Evolutionary conservation across 2,797 vertebrate species (phyloP), one percentile per base, ranked within the genome.

Genomic region (Menidia menidia): DNA sequence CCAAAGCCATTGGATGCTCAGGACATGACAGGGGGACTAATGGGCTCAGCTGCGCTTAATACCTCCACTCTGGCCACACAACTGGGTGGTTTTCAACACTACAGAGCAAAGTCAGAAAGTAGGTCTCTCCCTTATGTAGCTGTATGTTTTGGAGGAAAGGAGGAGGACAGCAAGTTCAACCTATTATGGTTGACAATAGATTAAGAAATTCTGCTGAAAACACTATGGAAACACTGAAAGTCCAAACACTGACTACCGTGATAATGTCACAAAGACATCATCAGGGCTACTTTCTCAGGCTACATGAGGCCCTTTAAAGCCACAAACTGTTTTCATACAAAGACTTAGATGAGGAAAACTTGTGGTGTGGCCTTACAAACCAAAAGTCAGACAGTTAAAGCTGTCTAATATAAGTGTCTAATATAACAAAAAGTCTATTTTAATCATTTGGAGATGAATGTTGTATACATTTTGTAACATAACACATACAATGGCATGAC

Each of bases 151-250:
- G 1, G 35, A 39, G 35, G 35, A 39, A 9, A 39, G 35, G 35
- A 39, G 35, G 35, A 39, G 35, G 35, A 39, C 7, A 39, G 7
- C 35, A 39, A 39, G 5, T 25, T 39, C 66, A 48, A 82, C 84
- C 83, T 85, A 74, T 25, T 59, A 19, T 39, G 35, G 4, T 7
- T 7, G 35, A 39, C 7, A 39, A 7, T 7, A 7, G 35, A 39
- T 7, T 39, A 7, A 39, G 35, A 39, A 7, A 11, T 50, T 18
- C 9, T 11, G 18, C 19, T 50, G 1, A 19, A 9, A 9, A 18
- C 16, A 48, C 47, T 52, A 16, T 6, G 43, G 39, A 32, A 14
- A 64, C 44, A 16, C 19, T n/a, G 32, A 7, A 66, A 32, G 6
- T 0, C 25, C 18, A 30, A 43, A 25, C 25, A 25, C 2, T 25